Base-by-base conservation (phyloP, 2,113 vertebrate species). In the Xiphophorus hellerii region DNA sequence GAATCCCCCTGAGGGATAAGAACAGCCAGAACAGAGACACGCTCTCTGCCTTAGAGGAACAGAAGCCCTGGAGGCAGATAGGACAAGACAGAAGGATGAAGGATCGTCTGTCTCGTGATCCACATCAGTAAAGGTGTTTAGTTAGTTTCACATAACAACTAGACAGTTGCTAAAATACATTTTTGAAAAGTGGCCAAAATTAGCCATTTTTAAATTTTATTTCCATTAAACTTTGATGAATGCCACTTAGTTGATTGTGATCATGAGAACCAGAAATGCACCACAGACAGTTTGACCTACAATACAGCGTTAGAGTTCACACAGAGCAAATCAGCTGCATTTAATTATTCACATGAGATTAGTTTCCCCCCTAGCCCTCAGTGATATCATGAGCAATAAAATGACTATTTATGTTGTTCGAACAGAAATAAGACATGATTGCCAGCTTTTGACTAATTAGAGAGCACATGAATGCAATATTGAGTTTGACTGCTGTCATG, bases 111-210 rank as follows among this genome's bases (percentile, higher is more conserved):
- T 91, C 76, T 81, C 85, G 82, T 85, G 78, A 92, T 90, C 83
- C 83, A 71, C 78, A 74, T 82, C 80, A 82, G 92, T 88, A 88
- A 92, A 92, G 88, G 80, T 71, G 71, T 82, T 83, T 86, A 81
- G 60, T 91, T 89, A 87, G 81, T 85, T 90, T 87, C 64, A 86
- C 88, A 92, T 92, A 89, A 86, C 81, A 84, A 72, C 29, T 81
- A 62, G 78, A 66, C 71, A 44, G 39, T 70, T 65, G 60, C 66
- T 58, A 4, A 65, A 25, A 58, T 9, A 75, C 33, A 65, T 60
- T 61, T 4, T 1, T 44, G 39, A 76, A 39, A 62, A 80, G n/a
- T 58, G 69, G 60, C 15, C 15, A 48, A 5, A 48, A 48, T 48
- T 12, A 42, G 39, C 39, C 13, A 42, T 14, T 42, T 25, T 17